Evolutionary conservation across 1,140 invertebrate genomes (phyloP), one percentile per base, ranked within the genome.

Genomic region (Aplysia californica): DNA sequence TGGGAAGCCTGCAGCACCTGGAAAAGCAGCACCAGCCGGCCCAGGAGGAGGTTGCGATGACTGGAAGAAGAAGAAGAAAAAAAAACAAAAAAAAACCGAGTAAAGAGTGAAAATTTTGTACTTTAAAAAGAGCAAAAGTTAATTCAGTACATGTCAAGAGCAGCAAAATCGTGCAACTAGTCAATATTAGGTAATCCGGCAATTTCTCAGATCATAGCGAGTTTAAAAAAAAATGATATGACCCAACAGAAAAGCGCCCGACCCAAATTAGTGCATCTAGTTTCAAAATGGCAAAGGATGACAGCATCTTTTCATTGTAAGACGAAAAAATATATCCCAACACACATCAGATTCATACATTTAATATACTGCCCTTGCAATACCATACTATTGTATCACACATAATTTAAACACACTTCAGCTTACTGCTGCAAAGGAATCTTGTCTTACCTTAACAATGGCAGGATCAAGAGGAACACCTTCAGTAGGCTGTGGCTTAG

Each of bases 401-500:
- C 44, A 50, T n/a, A n/a, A n/a, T n/a, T n/a, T n/a, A n/a, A n/a
- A n/a, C n/a, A n/a, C n/a, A n/a, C n/a, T n/a, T n/a, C n/a, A n/a
- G n/a, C n/a, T n/a, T n/a, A n/a, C n/a, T n/a, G n/a, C n/a, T n/a
- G n/a, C n/a, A n/a, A n/a, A n/a, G n/a, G n/a, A n/a, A n/a, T n/a
- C n/a, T n/a, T n/a, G n/a, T n/a, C 36, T 29, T 80, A 90, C 88
- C 84, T 90, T 88, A 2, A 90, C 89, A 76, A 90, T 90, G 35
- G 90, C 90, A 66, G 90, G 89, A 79, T 90, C 90, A 76, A 86
- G 84, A 91, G 92, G 86, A 26, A 90, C 89, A 59, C 84, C 83
- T 33, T 89, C 81, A 56, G 87, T 85, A 55, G 89, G 83, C 35
- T 90, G 88, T 55, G 86, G 87, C 87, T 96, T 92, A 21, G 93